Evolutionary conservation across 2,888 invertebrate genomes (phyloP).

Genomic region (Camponotus fellah): DNA sequence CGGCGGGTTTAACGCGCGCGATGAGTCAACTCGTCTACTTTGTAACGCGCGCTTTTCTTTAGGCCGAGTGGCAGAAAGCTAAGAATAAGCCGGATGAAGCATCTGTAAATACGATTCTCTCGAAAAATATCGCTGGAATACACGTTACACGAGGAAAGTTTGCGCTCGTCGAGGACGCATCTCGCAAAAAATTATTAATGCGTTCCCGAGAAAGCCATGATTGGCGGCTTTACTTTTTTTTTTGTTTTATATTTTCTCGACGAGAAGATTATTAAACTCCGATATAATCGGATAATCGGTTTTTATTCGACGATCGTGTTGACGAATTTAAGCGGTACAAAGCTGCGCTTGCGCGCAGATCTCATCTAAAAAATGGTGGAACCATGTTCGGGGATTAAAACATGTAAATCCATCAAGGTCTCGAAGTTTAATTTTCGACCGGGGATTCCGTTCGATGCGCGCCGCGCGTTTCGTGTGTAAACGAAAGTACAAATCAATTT

Average conservation of each 20-base stretch:
- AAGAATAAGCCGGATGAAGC: not conserved
- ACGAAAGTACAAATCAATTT: slow-evolving; percentile 45
- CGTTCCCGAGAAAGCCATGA: not conserved
- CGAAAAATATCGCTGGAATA: not conserved
- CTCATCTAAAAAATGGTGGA: slow-evolving; percentile 40
- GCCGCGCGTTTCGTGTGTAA: slow-evolving; percentile 30
- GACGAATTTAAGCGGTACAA: slow-evolving; percentile 2
- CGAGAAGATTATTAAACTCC: slow-evolving; percentile 18
- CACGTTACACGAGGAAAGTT: not conserved
- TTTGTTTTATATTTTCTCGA: not conserved
- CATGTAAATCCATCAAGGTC: slow-evolving; percentile 53
- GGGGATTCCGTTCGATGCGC: slow-evolving; percentile 8
- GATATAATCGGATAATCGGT: slow-evolving; percentile 43
- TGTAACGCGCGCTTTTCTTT: slow-evolving; percentile 10
- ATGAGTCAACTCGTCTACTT: slow-evolving; percentile 30
- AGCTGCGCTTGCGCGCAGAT: slow-evolving; percentile 27
- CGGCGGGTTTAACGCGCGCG: slow-evolving; percentile 33
- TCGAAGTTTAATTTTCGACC: slow-evolving; percentile 48
- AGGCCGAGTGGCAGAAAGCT: not conserved
- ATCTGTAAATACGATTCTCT: not conserved
- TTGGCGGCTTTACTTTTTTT: slow-evolving; percentile 1
- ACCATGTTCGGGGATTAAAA: slow-evolving; percentile 44
- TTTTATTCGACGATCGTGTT: slow-evolving; percentile 32
- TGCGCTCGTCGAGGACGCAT: not conserved
- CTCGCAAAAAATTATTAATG: not conserved